Evolutionary conservation across 1,140 invertebrate genomes (phyloP), one percentile per base, ranked within the genome.

Genomic region (Zeugodacus cucurbitae): DNA sequence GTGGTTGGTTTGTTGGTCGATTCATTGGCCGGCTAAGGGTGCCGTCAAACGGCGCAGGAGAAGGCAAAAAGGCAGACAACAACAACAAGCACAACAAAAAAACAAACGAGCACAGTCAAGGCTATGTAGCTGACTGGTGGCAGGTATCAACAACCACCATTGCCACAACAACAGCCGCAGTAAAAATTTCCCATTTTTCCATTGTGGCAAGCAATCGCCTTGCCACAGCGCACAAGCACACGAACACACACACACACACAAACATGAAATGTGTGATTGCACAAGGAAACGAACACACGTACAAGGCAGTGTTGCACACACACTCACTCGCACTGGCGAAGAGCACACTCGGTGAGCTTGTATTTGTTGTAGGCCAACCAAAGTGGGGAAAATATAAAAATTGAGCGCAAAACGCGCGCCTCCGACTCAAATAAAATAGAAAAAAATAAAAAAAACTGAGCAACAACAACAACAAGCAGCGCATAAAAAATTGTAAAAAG

Each of bases 151-250:
- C 91, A 92, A 93, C 92, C 92, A 93, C 92, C 92, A 93, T 93
- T 93, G 92, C 92, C 92, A 89, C 92, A 93, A 92, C 92, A 93
- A 93, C 92, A 93, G 91, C 92, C 91, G 92, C 92, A 93, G 92
- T 86, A 92, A 93, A 88, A 93, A 92, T 92, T 93, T 93, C 92
- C 92, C 92, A 93, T 93, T 93, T 93, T 93, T 93, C 92, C 92
- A 93, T 93, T 93, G 92, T 90, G 92, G 92, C 90, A 82, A 48
- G 67, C 34, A 87, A 32, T 44, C 58, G 58, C 34, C 57, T 64
- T 57, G 59, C 58, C 58, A 62, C 57, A 26, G 67, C 87, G 44
- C 67, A 57, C 29, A 44, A 0, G 32, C 44, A 48, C 54, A 34
- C 67, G 20, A 34, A n/a, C 54, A 59, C 57, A 20, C 29, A 14